These are phyloP conservation scores for Pogonomyrmex californicus DNA, from an alignment of 1,140 invertebrate species.

Conservation along the genomic window DNA sequence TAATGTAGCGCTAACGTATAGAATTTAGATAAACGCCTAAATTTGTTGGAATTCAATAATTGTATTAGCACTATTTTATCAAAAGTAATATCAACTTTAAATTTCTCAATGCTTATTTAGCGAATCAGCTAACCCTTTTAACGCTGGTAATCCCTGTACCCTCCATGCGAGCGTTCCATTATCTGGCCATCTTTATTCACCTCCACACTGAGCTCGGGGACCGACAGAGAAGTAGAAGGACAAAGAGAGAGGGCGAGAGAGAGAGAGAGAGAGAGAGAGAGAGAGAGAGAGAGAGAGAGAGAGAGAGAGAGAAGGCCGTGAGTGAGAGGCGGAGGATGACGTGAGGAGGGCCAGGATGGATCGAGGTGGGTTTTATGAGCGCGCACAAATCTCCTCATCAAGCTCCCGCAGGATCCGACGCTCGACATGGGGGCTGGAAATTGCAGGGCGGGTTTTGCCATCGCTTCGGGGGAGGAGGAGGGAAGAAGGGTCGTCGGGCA, in stretches of 20 bases:
- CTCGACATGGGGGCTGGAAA: slow-evolving; percentile 73
- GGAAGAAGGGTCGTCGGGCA: slow-evolving; percentile 54
- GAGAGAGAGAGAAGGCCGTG: slow-evolving; percentile 14
- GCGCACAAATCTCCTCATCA: slow-evolving; percentile 86
- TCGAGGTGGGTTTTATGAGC: slow-evolving; percentile 81
- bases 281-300: slow-evolving; percentile 57
- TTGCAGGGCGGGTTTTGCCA: slow-evolving; percentile 75
- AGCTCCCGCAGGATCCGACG: slow-evolving; percentile 82
- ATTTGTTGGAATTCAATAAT: neutral
- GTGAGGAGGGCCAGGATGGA: slow-evolving; percentile 73
- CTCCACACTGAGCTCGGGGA: slow-evolving; percentile 56
- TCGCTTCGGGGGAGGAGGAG: slow-evolving; percentile 49
- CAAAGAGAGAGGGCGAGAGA: slow-evolving; percentile 59
- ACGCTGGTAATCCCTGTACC: slow-evolving; percentile 74
- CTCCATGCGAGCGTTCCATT: slow-evolving; percentile 77
- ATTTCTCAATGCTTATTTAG: slow-evolving; percentile 40
- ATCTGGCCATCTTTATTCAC: slow-evolving; percentile 84
- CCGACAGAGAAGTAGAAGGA: slow-evolving; percentile 38
- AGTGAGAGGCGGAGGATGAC: slow-evolving; percentile 63
- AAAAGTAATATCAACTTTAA: slow-evolving; percentile 29
- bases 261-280: slow-evolving; percentile 48
- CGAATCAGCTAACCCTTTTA: slow-evolving; percentile 51
- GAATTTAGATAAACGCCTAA: neutral
- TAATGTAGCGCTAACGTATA: neutral
- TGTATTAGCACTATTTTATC: neutral